Base-by-base conservation (phyloP, 1,140 invertebrate genomes). In the Drosophila virilis region DNA sequence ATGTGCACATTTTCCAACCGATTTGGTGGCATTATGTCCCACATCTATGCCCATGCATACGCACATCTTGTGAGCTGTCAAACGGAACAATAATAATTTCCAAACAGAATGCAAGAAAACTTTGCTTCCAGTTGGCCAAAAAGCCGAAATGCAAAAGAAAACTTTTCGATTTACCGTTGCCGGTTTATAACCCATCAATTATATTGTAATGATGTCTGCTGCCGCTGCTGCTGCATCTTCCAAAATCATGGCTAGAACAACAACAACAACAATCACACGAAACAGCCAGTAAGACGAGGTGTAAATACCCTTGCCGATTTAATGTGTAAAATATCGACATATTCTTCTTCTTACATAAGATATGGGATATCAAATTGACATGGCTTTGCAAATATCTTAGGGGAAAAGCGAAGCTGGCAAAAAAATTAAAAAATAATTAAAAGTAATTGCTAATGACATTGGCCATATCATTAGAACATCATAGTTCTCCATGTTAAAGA, bases 111-210 rank as follows among this genome's bases (percentile, higher is more conserved):
- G 73, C 75, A 60, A 42, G 32, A 65, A n/a, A 37, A 55, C 42
- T 51, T 33, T 40, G 35, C 42, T 58, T 38, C 58, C 52, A 55
- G n/a, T 51, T 67, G 52, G 69, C 46, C 57, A 78, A 78, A 70
- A 65, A 64, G 28, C 74, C 45, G 38, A 71, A 72, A 67, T 71
- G 78, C 52, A 65, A 78, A 50, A 67, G 66, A 67, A 88, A 88
- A 67, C 62, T 85, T 84, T 86, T 57, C 65, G 79, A 65, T 80
- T 66, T 84, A 89, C 84, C 85, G 84, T 89, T 89, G 78, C 54
- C 68, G 65, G 77, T 62, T 77, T 80, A 89, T 89, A 89, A 80
- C 80, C 84, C 84, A 89, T 89, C 84, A 89, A 89, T 89, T 89
- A 89, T 89, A 89, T 90, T 89, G 84, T 90, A 89, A 89, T 84